phyloP scores from a whole-genome alignment of 2,888 invertebrate genomes.

The Idaea biselata region DNA sequence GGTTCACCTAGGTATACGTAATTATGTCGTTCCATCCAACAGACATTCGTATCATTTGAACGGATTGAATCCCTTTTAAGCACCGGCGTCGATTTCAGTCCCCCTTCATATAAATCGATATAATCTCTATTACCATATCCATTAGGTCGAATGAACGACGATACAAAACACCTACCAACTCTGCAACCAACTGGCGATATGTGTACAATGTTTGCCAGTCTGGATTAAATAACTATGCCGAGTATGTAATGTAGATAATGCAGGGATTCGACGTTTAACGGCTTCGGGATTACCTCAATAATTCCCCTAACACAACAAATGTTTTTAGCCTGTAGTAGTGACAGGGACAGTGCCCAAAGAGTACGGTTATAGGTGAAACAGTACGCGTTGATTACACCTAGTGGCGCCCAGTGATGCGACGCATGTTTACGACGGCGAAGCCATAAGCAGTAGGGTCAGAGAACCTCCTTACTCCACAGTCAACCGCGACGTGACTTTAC shows the following conservation, averaged over 20 bases:
- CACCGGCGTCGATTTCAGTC: slow-evolving; percentile 57
- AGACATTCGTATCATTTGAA: slow-evolving; percentile 59
- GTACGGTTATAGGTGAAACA: slow-evolving; percentile 27
- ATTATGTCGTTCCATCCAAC: slow-evolving; percentile 55
- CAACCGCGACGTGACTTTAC: slow-evolving; percentile 57
- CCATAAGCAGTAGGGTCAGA: slow-evolving; percentile 63
- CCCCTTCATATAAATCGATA: slow-evolving; percentile 45
- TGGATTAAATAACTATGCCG: slow-evolving; percentile 74
- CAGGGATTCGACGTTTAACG: slow-evolving; percentile 75
- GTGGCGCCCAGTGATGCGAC: slow-evolving; percentile 31
- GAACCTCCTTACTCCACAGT: slow-evolving; percentile 53
- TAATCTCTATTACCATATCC: slow-evolving; percentile 56
- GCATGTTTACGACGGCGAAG: slow-evolving; percentile 58
- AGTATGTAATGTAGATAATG: slow-evolving; percentile 75
- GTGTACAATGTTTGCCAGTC: slow-evolving; percentile 60
- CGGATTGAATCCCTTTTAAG: slow-evolving; percentile 66
- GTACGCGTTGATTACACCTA: slow-evolving; percentile 21
- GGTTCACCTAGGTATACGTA: background rate
- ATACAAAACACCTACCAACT: slow-evolving; percentile 36
- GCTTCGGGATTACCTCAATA: slow-evolving; percentile 77
- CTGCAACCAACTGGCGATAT: slow-evolving; percentile 45
- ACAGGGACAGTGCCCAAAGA: slow-evolving; percentile 31
- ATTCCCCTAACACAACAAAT: slow-evolving; percentile 74
- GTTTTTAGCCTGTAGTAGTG: slow-evolving; percentile 60
- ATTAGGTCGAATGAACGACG: slow-evolving; percentile 55